Conservation (phyloP, 1,140 invertebrate genomes). For the Magallana gigas region DNA sequence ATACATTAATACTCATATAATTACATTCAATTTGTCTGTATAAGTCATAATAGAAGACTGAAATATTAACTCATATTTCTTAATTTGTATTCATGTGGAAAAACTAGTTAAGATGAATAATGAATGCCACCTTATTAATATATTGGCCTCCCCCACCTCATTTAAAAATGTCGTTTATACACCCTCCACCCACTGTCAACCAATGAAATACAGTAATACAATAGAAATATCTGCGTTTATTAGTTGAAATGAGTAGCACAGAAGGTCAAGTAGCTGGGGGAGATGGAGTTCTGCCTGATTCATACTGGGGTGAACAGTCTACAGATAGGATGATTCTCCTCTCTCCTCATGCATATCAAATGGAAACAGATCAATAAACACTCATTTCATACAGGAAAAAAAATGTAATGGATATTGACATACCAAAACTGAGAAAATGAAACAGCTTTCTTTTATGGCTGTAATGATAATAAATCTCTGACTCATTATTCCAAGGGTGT, state of each 20-base stretch:
- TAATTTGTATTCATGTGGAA: no score
- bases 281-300: neutral
- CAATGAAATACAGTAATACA: no score
- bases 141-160: no score
- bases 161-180: no score
- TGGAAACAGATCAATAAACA: slow-evolving; percentile 16
- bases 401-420: neutral
- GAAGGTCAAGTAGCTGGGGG: neutral
- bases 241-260: neutral
- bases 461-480: neutral
- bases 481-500: neutral
- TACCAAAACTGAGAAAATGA: neutral
- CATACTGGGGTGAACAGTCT: neutral
- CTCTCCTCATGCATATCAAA: slow-evolving; percentile 22
- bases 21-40: no score
- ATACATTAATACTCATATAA: no score
- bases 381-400: neutral
- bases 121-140: no score
- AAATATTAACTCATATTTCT: no score
- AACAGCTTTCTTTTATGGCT: neutral
- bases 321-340: neutral
- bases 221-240: no score
- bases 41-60: no score
- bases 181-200: no score
- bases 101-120: no score